Conservation (phyloP, 2,888 invertebrate genomes). For the Ennomos fuscantarius region DNA sequence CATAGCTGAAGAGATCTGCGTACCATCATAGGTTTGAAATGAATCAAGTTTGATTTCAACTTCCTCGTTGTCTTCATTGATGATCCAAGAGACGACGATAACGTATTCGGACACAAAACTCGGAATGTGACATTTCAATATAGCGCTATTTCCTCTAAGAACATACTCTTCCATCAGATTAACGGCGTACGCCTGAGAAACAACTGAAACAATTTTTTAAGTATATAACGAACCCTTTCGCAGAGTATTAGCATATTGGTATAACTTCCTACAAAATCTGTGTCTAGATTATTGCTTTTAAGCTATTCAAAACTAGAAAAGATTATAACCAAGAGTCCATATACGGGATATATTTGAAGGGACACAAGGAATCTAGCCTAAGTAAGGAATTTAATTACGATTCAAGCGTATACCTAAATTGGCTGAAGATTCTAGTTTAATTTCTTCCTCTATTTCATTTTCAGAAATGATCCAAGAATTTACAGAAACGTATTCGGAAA, state of each 20-base stretch:
- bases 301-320: not conserved
- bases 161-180: conserved; percentile 97
- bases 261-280: no score
- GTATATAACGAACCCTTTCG: conserved; percentile 1
- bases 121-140: conserved; percentile 97
- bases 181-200: conserved; percentile 94
- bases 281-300: no score
- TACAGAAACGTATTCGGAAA: conserved; percentile 95
- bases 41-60: conserved; percentile 79
- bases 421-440: conserved; percentile 64
- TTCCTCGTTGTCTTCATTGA: conserved; percentile 87
- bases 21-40: conserved; percentile 69
- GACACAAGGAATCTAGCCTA: conserved; percentile 20
- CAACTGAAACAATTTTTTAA: conserved; percentile 88
- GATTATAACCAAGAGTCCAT: conserved; percentile 8
- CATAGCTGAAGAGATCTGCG: conserved; percentile 38
- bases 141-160: conserved; percentile 94
- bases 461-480: conserved; percentile 94
- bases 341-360: conserved; percentile 17
- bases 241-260: no score
- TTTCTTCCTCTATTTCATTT: conserved; percentile 79
- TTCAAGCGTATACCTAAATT: conserved; percentile 62
- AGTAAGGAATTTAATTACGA: conserved; percentile 24
- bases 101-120: conserved; percentile 97
- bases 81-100: conserved; percentile 93